Evolutionary conservation across 2,113 vertebrate species (phyloP), one percentile per base, ranked within the genome.

Genomic region (Rhegmatorhina hoffmannsi): DNA sequence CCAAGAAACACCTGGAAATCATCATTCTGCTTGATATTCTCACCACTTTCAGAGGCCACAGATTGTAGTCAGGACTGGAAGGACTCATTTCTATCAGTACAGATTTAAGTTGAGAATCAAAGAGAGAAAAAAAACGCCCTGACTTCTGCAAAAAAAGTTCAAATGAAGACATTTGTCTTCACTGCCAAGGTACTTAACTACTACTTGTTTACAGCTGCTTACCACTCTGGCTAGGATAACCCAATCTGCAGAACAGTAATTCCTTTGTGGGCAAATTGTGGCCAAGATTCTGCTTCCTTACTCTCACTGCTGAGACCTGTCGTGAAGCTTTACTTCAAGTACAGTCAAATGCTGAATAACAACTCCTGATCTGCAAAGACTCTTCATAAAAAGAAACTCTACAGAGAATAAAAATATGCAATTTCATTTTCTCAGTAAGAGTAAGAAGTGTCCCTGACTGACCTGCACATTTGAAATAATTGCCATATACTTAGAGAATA

Each of bases 311-410:
- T 73, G 93, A 87, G 90, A 90, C 75, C 56, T 75, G 40, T 4
- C 91, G 46, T 11, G 68, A 79, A 79, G 50, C 55, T 93, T 67
- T 80, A 63, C 38, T 89, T 94, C 62, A 94, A 93, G 73, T 12
- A 63, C 40, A 75, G 58, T 62, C 36, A 70, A 84, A 77, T 31
- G 53, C 44, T 68, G n/a, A 91, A 64, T 52, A 87, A 92, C 92
- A 87, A 83, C 84, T 94, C 74, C 94, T 53, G 49, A 77, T 89
- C 55, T 86, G 60, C 77, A 96, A 53, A 69, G 75, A 43, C 56
- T 94, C 40, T 74, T 78, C 56, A 59, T 23, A 90, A 92, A 90
- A 84, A 40, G 25, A 78, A 95, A 69, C 60, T 85, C 86, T 47
- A 75, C 14, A 84, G 92, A 87, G 53, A 70, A 29, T 44, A 40